Conservation (phyloP, 2,888 invertebrate species). For the Enchytraeus crypticus region DNA sequence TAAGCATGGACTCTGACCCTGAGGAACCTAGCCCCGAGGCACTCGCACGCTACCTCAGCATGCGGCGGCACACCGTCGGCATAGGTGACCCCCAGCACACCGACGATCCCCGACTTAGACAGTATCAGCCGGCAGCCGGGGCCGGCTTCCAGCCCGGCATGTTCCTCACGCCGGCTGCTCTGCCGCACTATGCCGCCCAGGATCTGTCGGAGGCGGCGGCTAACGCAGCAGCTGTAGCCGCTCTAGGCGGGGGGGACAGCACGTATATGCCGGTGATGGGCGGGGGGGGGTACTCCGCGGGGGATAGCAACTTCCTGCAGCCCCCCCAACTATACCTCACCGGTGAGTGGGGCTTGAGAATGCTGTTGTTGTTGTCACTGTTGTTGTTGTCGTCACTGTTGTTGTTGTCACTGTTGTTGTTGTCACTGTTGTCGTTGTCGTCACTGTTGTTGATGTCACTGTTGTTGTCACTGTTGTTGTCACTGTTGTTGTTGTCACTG, state of each 20-base stretch:
- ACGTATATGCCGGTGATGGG: constrained; percentile 64
- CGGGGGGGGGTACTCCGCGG: background rate
- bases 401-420: background rate
- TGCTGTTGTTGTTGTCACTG: background rate
- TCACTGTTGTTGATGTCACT: too few species aligned
- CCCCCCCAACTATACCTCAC: constrained; percentile 60
- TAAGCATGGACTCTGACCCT: constrained; percentile 52
- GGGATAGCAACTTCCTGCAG: constrained; percentile 80
- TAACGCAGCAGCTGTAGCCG: constrained; percentile 35
- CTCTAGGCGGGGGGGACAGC: constrained; percentile 57
- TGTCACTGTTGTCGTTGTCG: too few species aligned
- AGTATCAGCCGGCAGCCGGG: background rate
- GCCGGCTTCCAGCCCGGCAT: background rate
- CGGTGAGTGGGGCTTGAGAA: background rate
- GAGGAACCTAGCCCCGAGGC: constrained; percentile 50
- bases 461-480: too few species aligned
- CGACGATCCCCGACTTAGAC: constrained; percentile 37
- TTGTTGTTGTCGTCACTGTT: background rate
- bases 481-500: too few species aligned
- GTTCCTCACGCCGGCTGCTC: background rate
- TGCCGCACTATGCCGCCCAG: background rate
- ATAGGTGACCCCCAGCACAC: constrained; percentile 74
- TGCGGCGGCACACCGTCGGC: constrained; percentile 82
- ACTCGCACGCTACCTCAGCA: constrained; percentile 53
- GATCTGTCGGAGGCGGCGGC: constrained; percentile 17